Base-by-base conservation (phyloP, 2,113 vertebrate genomes). In the Sterrhoptilus dennistouni region DNA sequence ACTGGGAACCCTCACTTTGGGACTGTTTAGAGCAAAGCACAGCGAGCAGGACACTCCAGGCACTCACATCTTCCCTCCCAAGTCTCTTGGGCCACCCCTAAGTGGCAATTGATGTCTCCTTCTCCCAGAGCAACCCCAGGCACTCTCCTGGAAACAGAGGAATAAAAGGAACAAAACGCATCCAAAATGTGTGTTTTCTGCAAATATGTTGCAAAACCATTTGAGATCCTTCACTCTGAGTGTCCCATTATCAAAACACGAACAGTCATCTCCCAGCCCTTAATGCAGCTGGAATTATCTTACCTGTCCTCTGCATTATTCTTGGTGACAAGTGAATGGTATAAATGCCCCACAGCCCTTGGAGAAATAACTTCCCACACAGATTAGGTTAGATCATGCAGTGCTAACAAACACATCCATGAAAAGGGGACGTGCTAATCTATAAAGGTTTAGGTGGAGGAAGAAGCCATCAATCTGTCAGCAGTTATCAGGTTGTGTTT, bases 381-480 rank as follows among this genome's bases (percentile, higher is more conserved):
- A 74, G 96, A 96, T 97, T 88, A 93, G 76, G 64, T 68, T 16
- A 19, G 68, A 88, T 96, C 97, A 97, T 94, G 91, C 69, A 96
- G 79, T 84, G 95, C 95, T 93, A 96, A 96, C 95, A 98, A 97
- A 96, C 90, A 91, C 56, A 87, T 71, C 71, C 87, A 56, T 60
- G 59, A 56, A 86, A 92, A 94, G 93, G 93, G 95, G 95, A 94
- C 60, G 14, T 76, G 86, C 84, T 97, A 93, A 97, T 98, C 75
- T 70, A 76, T 83, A 78, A 96, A 96, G 97, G 96, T 96, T 97
- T 96, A 97, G 95, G 87, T 78, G 85, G 53, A 57, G 56, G 91
- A 86, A 96, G 95, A 84, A 91, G 72, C 63, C 96, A 96, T 98
- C 95, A 95, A 90, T 97, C 95, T 97, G 49, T 69, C 93, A 79